phyloP scores from a whole-genome alignment of 2,888 invertebrate genomes.

The Thelaira solivaga region DNA sequence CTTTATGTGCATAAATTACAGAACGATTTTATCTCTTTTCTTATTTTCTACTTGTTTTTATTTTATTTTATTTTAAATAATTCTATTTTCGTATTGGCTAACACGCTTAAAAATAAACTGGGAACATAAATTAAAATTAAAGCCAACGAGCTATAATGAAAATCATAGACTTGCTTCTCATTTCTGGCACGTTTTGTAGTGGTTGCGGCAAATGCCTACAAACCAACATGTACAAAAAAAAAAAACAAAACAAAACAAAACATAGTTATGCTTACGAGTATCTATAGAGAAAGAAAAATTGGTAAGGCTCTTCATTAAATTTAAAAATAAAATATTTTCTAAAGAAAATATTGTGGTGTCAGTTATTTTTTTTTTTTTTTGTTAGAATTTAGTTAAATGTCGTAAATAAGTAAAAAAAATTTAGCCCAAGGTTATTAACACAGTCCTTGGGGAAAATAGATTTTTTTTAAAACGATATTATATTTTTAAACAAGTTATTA shows the following conservation, averaged over 20 bases:
- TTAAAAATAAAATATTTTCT: too few relatives aligned
- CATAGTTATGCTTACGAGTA: too few relatives aligned
- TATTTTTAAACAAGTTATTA: too few relatives aligned
- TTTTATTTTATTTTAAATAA: not conserved
- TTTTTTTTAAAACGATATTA: too few relatives aligned
- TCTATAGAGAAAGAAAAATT: not conserved
- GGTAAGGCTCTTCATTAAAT: too few relatives aligned
- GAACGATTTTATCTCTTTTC: constrained; percentile 35
- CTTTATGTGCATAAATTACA: constrained; percentile 29
- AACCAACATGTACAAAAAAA: not conserved
- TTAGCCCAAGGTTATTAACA: too few relatives aligned
- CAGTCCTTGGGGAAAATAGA: too few relatives aligned
- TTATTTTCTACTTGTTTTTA: constrained; percentile 2
- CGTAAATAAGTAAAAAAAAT: too few relatives aligned
- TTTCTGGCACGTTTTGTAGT: constrained; percentile 31
- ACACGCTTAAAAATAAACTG: constrained; percentile 42
- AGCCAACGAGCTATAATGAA: not conserved
- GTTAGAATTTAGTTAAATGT: too few relatives aligned
- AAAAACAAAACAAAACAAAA: not conserved
- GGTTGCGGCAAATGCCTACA: constrained; percentile 28
- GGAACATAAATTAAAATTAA: constrained; percentile 32
- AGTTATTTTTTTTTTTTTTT: too few relatives aligned
- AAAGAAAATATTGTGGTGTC: too few relatives aligned
- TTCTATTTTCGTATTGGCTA: constrained; percentile 21
- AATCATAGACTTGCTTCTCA: constrained; percentile 9